Evolutionary conservation across 2,797 vertebrate species (phyloP).

Genomic region (Limosa lapponica): DNA sequence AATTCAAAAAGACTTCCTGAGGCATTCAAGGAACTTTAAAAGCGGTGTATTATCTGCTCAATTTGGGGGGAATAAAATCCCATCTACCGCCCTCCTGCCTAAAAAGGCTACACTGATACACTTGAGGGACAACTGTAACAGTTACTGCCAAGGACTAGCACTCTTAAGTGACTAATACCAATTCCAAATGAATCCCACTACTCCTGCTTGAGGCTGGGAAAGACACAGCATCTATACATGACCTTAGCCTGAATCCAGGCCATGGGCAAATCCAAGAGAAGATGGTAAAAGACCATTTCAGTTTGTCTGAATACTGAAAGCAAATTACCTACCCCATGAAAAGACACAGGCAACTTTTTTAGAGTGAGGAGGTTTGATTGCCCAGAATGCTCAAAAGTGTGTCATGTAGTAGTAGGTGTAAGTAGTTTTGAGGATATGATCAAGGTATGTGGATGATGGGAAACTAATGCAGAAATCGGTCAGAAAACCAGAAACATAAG

Average conservation of each 20-base stretch:
- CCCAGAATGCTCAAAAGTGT: background rate
- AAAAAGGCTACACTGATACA: background rate
- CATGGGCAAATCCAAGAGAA: background rate
- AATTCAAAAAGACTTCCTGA: background rate
- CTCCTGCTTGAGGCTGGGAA: background rate
- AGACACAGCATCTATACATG: background rate
- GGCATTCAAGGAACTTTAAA: background rate
- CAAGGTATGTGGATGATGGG: background rate
- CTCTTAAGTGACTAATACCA: rapidly evolving
- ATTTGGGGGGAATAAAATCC: background rate
- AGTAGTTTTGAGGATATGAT: background rate
- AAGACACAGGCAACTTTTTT: background rate
- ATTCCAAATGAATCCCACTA: background rate
- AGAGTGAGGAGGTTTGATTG: background rate
- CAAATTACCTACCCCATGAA: background rate
- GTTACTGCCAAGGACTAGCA: background rate
- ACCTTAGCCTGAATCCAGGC: background rate
- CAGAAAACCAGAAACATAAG: background rate
- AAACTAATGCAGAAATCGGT: background rate
- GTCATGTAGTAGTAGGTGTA: background rate
- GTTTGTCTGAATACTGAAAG: background rate
- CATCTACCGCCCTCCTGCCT: background rate
- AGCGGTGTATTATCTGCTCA: background rate
- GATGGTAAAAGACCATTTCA: background rate
- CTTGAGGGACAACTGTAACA: background rate